Evolutionary conservation across 1,140 invertebrate genomes (phyloP).

Genomic region (Drosophila prosaltans): DNA sequence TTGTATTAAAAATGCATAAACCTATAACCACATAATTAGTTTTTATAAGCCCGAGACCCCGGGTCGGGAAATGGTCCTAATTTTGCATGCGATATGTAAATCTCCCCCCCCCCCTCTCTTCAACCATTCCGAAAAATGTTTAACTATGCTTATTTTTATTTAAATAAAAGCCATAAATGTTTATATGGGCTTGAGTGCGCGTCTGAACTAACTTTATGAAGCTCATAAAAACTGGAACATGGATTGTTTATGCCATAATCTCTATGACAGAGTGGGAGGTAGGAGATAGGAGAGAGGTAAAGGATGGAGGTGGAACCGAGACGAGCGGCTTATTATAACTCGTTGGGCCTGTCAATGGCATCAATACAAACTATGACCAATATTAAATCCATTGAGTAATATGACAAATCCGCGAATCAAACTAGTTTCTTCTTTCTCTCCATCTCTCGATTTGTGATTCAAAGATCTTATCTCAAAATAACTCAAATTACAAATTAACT

Average conservation of each 20-base stretch:
- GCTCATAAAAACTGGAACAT: slow-evolving; percentile 72
- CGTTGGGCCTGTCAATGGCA: slow-evolving; percentile 51
- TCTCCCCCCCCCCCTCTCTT: neutral
- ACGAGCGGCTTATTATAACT: slow-evolving; percentile 22
- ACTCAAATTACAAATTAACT: slow-evolving; percentile 67
- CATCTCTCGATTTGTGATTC: neutral
- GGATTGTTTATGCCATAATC: slow-evolving; percentile 45
- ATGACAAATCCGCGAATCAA: slow-evolving; percentile 67
- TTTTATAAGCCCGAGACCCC: slow-evolving; percentile 64
- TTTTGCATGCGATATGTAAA: slow-evolving; percentile 66
- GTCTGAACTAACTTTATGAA: slow-evolving; percentile 67
- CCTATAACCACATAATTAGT: slow-evolving; percentile 81
- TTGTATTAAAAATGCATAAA: slow-evolving; percentile 81
- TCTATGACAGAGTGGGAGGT: neutral
- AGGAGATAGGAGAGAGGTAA: no score
- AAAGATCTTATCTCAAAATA: slow-evolving; percentile 59
- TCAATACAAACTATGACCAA: slow-evolving; percentile 55
- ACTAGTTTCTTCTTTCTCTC: slow-evolving; percentile 53
- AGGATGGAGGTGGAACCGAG: neutral
- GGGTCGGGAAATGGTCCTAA: slow-evolving; percentile 39
- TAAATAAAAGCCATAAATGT: slow-evolving; percentile 78
- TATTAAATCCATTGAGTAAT: slow-evolving; percentile 67
- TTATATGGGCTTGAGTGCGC: slow-evolving; percentile 52
- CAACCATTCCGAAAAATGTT: slow-evolving; percentile 48
- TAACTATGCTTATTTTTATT: slow-evolving; percentile 78